Evolutionary conservation across 2,888 invertebrate species (phyloP).

Genomic region (Orchesella flavescens): DNA sequence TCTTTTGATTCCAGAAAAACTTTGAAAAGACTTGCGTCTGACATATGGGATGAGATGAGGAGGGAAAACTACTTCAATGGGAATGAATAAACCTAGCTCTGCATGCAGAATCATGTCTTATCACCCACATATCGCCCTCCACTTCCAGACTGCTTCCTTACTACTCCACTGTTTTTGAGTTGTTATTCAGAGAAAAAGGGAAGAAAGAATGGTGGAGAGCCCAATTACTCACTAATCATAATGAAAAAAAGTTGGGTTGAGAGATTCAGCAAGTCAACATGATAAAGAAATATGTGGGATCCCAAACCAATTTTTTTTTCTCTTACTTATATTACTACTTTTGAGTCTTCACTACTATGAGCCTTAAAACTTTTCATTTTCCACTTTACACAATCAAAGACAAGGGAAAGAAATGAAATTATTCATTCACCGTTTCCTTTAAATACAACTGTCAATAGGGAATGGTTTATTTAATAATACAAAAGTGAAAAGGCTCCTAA

Average conservation of each 20-base stretch:
- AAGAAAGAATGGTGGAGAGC: neutral
- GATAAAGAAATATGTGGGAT: conserved; percentile 10
- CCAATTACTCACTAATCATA: neutral
- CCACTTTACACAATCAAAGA: neutral
- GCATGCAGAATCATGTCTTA: conserved; percentile 21
- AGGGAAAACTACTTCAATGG: too few species aligned
- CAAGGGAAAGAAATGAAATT: too few species aligned
- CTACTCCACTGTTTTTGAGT: neutral
- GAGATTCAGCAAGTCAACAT: conserved; percentile 3
- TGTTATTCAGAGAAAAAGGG: too few species aligned
- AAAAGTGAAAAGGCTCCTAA: too few species aligned
- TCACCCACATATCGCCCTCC: conserved; percentile 25
- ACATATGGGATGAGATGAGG: conserved; percentile 8
- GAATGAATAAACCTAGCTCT: neutral
- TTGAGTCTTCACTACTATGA: conserved; percentile 13
- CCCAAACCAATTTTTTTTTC: conserved; percentile 8
- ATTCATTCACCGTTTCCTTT: too few species aligned
- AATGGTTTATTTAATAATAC: too few species aligned
- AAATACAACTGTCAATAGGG: too few species aligned
- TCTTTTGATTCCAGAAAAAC: neutral
- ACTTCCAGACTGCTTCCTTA: neutral
- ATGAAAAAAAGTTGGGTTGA: neutral
- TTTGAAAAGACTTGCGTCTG: conserved; percentile 27
- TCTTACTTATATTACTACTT: too few species aligned
- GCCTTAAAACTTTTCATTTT: conserved; percentile 8